A percentile compares a stretch with the other conserved stretches of the same genome.
phyloP scores from a whole-genome alignment of 2,888 invertebrate genomes.

The Drosophila algonquin region DNA sequence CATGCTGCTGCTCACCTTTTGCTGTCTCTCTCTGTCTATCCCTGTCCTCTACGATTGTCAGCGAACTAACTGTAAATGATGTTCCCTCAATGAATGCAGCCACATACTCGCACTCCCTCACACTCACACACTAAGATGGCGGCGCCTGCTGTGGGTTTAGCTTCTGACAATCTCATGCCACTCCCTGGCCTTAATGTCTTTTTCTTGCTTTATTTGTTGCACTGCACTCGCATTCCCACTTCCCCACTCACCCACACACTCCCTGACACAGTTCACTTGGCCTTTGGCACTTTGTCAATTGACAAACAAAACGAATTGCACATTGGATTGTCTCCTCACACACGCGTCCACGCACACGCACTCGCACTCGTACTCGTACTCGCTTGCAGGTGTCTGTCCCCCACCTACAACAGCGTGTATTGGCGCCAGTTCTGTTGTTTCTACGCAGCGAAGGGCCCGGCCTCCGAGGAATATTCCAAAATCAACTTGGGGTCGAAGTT shows the following conservation, averaged over 20 bases:
- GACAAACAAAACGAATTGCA: conserved; percentile 70
- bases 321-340: conserved; percentile 35
- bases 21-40: neutral
- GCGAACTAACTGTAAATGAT: conserved; percentile 70
- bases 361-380: neutral
- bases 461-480: neutral
- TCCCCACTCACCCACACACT: conserved; percentile 3
- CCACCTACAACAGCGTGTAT: neutral
- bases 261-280: conserved; percentile 27
- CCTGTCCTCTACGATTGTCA: conserved; percentile 55
- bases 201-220: conserved; percentile 67
- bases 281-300: conserved; percentile 74
- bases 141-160: conserved; percentile 33
- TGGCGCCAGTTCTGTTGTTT: conserved; percentile 12
- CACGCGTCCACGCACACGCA: neutral
- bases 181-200: conserved; percentile 62
- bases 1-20: conserved; percentile 50
- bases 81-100: conserved; percentile 55
- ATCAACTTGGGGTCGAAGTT: too few species aligned
- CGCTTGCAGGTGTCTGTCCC: conserved; percentile 17
- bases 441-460: neutral
- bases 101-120: conserved; percentile 11
- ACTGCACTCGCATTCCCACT: conserved; percentile 16
- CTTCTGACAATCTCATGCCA: conserved; percentile 42
- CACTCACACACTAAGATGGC: neutral